These are phyloP conservation scores for Cecropterus lyciades DNA, from an alignment of 1,140 invertebrate species.

Conservation along the genomic window DNA sequence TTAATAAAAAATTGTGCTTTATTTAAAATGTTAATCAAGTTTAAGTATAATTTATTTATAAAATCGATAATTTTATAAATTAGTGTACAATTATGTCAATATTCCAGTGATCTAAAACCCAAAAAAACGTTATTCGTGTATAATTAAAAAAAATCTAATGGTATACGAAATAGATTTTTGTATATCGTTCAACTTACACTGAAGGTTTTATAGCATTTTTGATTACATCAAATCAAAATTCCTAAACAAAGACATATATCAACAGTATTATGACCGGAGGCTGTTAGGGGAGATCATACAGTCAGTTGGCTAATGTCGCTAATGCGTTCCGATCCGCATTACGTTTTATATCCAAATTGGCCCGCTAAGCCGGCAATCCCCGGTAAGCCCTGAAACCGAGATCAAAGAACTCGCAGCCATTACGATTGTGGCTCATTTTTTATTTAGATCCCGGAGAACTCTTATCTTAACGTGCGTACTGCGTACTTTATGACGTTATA, in stretches of 20 bases:
- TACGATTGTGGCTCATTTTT: conserved; percentile 83
- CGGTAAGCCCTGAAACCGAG: conserved; percentile 79
- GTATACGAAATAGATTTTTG: no score
- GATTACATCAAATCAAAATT: no score
- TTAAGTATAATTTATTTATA: no score
- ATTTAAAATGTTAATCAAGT: no score
- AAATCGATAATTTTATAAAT: no score
- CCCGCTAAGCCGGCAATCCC: conserved; percentile 70
- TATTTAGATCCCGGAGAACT: conserved; percentile 75
- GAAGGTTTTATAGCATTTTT: no score
- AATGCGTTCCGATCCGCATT: conserved; percentile 73
- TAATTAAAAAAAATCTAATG: no score
- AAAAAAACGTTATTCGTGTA: no score
- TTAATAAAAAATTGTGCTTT: no score
- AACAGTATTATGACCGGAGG: conserved; percentile 33
- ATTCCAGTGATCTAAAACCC: no score
- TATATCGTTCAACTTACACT: no score
- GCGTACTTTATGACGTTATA: conserved; percentile 82
- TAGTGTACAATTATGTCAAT: no score
- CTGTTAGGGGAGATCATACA: conserved; percentile 44
- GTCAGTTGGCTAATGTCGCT: conserved; percentile 78
- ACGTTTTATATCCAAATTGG: conserved; percentile 82
- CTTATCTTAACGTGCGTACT: conserved; percentile 76
- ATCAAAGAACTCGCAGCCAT: conserved; percentile 78
- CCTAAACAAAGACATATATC: conserved; percentile 16